A percentile compares a stretch with the other conserved stretches of the same genome.
phyloP scores from a whole-genome alignment of 1,140 invertebrate species.

The Aphidius ervi region DNA sequence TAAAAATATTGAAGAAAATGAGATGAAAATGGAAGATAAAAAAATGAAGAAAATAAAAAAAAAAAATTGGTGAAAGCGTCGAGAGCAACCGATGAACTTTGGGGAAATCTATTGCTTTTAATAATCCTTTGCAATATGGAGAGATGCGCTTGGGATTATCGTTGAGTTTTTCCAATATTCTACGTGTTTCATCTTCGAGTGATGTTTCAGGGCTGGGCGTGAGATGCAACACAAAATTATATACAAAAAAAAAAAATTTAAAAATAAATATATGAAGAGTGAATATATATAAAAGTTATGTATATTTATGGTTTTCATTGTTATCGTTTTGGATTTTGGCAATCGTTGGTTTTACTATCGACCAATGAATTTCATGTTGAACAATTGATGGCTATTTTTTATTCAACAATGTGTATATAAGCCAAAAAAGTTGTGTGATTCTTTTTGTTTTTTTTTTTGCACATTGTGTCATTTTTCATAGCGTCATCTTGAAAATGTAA shows the following conservation, averaged over 20 bases:
- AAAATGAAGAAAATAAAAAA: too few relatives aligned
- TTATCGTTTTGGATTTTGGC: constrained; percentile 12
- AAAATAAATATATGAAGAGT: too few relatives aligned
- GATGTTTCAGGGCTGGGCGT: neutral
- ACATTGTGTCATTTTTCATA: too few relatives aligned
- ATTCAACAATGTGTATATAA: too few relatives aligned
- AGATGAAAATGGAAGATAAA: neutral
- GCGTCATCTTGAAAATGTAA: too few relatives aligned
- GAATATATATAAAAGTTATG: too few relatives aligned
- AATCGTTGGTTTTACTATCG: neutral
- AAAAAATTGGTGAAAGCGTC: neutral
- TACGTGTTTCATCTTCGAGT: constrained; percentile 18
- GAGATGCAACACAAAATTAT: constrained; percentile 2
- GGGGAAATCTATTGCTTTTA: constrained; percentile 20
- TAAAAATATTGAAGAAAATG: neutral
- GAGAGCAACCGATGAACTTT: neutral
- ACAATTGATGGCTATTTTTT: neutral
- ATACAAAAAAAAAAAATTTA: neutral
- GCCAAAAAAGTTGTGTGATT: neutral
- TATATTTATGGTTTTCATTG: neutral
- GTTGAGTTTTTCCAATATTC: constrained; percentile 21
- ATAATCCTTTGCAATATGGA: constrained; percentile 16
- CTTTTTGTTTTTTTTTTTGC: neutral
- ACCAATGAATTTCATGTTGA: neutral
- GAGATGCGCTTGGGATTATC: constrained; percentile 8